Percentiles rank a stretch among this genome's conserved stretches.
phyloP scores from a whole-genome alignment of 2,113 vertebrate species.

The Parus major region DNA sequence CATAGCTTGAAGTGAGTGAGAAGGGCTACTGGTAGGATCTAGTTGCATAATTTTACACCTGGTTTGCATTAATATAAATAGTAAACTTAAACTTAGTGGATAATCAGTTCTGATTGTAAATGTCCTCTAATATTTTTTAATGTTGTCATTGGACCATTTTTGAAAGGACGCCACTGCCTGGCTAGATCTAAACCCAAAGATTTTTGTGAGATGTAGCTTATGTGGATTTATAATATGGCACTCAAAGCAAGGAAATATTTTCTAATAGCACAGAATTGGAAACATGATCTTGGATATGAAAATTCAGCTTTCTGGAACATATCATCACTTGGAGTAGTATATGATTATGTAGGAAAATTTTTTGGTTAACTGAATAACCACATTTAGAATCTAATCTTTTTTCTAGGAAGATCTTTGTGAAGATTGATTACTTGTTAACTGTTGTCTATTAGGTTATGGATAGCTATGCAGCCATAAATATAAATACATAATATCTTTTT shows the following conservation, averaged over 20 bases:
- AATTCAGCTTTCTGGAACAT: neutral
- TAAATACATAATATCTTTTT: neutral
- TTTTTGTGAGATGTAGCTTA: neutral
- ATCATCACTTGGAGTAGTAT: neutral
- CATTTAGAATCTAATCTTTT: neutral
- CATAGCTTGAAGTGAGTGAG: constrained; percentile 15
- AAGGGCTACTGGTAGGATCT: constrained; percentile 24
- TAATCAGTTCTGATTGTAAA: neutral
- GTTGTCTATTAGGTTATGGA: neutral
- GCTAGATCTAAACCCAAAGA: neutral
- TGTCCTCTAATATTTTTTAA: neutral
- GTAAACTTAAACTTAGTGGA: neutral
- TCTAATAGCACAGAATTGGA: neutral
- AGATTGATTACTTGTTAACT: neutral
- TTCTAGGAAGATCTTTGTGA: neutral
- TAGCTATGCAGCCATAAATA: neutral
- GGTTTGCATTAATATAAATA: neutral
- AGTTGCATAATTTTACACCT: constrained; percentile 10
- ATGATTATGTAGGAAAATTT: neutral
- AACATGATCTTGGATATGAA: neutral
- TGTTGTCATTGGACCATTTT: neutral
- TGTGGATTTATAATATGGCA: neutral
- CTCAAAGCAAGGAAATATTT: constrained; percentile 2
- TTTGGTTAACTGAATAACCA: neutral
- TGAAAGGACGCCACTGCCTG: neutral